Base-by-base conservation (phyloP, 2,113 vertebrate species). In the Lycaon pictus region DNA sequence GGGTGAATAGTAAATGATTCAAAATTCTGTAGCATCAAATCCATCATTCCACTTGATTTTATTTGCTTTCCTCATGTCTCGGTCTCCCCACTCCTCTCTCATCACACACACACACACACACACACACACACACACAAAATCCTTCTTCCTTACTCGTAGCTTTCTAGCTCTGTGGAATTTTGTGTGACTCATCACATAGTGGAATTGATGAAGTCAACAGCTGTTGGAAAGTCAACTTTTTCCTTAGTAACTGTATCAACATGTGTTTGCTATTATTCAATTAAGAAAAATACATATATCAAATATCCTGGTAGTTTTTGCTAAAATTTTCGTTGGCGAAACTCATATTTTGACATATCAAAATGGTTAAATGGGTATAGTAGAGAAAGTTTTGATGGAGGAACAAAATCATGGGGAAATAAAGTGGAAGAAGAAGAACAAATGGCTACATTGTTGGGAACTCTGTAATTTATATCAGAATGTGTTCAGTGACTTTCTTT, bases 201-300 rank as follows among this genome's bases (percentile, higher is more conserved):
- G 79, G 80, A 92, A 81, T 58, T 96, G 92, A 96, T 96, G 86
- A 93, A 96, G 69, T 92, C 95, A 97, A 87, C 96, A 98, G 97
- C 96, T 98, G 96, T 92, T 96, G 96, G 92, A 85, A 95, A 97
- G 91, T 77, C 25, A 67, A 85, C 37, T 92, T 97, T 95, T 86
- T 88, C 55, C 79, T 91, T 95, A 96, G 97, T 95, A 97, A 20
- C 83, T 92, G 63, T 89, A 96, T 98, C 96, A 88, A 88, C 98
- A 97, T 97, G 88, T 97, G 95, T 82, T 97, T 97, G 87, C 62
- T 93, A 92, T 97, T 97, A 97, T 87, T 93, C 83, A 83, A 95
- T 82, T 85, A 74, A 89, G 89, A 95, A 93, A 93, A 95, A 93
- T 32, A 92, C 29, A 10, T 96, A 63, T 93, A 74, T 94, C 48